These are phyloP conservation scores for Yponomeuta sedellus DNA, from an alignment of 2,888 invertebrate species.

Conservation along the genomic window DNA sequence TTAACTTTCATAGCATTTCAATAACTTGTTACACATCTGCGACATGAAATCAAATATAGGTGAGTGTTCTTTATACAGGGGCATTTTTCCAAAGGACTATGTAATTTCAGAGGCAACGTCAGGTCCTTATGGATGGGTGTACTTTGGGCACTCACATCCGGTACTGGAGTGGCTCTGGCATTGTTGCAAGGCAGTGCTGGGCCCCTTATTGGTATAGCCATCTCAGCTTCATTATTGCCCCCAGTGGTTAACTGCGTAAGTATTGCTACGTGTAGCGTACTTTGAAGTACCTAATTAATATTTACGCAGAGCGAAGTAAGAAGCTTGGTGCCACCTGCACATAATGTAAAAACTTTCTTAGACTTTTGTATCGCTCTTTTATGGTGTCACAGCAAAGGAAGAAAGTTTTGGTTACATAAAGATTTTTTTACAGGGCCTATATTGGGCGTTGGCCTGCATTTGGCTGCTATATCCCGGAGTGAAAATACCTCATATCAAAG, in stretches of 20 bases:
- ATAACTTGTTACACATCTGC: too few species aligned
- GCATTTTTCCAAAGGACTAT: background rate
- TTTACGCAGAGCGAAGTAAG: too few species aligned
- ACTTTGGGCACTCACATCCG: constrained; percentile 84
- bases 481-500: constrained; percentile 83
- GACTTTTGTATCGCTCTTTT: too few species aligned
- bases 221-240: constrained; percentile 89
- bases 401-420: too few species aligned
- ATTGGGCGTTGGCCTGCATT: constrained; percentile 84
- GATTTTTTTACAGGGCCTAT: constrained; percentile 75
- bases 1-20: too few species aligned
- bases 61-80: background rate
- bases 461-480: constrained; percentile 81
- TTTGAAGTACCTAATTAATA: too few species aligned
- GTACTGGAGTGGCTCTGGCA: constrained; percentile 90
- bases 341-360: too few species aligned
- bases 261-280: constrained; percentile 22
- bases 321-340: too few species aligned
- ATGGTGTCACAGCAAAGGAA: too few species aligned
- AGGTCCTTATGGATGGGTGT: constrained; percentile 86
- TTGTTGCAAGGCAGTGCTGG: constrained; percentile 89
- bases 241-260: constrained; percentile 91
- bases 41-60: too few species aligned
- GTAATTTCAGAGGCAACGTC: constrained; percentile 78
- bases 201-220: constrained; percentile 92